phyloP scores from a whole-genome alignment of 30 jellyfish, hydroid and myxozoan species.

The Sanderia malayensis region DNA sequence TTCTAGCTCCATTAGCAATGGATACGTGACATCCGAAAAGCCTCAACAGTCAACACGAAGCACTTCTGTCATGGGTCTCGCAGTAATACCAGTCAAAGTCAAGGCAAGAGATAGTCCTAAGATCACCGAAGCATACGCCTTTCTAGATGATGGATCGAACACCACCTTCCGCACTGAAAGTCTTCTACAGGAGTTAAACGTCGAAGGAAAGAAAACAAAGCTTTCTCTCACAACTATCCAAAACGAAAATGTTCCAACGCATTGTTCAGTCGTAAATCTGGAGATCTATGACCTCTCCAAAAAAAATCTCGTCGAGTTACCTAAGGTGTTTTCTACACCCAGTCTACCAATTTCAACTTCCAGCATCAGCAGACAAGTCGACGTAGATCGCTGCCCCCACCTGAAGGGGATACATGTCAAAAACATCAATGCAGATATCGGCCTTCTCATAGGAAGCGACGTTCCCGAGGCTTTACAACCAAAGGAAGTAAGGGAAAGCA shows the following conservation, averaged over 20 bases:
- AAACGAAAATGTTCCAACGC: background rate
- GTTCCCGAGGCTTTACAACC: constrained; percentile 28
- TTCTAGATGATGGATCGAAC: constrained; percentile 32
- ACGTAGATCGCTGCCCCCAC: constrained; percentile 17
- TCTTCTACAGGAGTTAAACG: constrained; percentile 4
- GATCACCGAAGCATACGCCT: constrained; percentile 23
- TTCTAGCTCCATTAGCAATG: background rate
- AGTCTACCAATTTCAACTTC: constrained; percentile 8
- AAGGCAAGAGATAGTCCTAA: background rate
- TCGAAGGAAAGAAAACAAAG: constrained; percentile 10
- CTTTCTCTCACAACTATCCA: constrained; percentile 9
- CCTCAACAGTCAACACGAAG: background rate
- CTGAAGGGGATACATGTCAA: constrained; percentile 5
- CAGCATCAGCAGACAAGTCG: constrained; percentile 24
- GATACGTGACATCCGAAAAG: background rate
- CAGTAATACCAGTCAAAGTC: constrained; percentile 19
- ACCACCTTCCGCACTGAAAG: constrained; percentile 24
- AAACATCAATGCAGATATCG: constrained; percentile 8
- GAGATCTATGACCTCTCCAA: constrained; percentile 7
- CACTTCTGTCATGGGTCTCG: background rate
- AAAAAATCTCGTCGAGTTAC: constrained; percentile 5
- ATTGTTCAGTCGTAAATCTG: background rate
- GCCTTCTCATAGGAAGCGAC: constrained; percentile 38
- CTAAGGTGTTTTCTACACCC: constrained; percentile 20
- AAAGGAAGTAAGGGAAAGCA: constrained; percentile 14